Evolutionary conservation across 2,888 invertebrate species (phyloP).

Genomic region (Archips crataeganus): DNA sequence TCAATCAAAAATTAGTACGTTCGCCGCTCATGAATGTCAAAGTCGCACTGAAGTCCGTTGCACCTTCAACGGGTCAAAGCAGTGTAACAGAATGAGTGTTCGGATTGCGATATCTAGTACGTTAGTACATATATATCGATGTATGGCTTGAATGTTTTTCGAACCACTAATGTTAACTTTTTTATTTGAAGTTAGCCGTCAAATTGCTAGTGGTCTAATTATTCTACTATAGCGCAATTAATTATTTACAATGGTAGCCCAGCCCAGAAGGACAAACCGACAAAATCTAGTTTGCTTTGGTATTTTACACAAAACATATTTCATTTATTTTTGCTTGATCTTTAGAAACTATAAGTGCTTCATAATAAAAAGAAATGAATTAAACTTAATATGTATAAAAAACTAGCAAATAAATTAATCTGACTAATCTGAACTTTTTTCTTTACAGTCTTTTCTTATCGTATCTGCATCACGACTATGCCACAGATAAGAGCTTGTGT

Average conservation of each 20-base stretch:
- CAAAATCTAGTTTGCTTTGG: constrained; percentile 56
- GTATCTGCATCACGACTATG: constrained; percentile 6
- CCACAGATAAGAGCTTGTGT: constrained; percentile 19
- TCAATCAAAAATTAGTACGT: too few species aligned
- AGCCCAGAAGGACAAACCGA: constrained; percentile 49
- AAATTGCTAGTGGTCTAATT: not conserved
- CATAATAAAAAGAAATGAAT: not conserved
- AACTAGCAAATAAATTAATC: too few species aligned
- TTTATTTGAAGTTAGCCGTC: too few species aligned
- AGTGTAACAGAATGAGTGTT: too few species aligned
- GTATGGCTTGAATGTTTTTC: too few species aligned
- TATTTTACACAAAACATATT: not conserved
- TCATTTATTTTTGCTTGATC: not conserved
- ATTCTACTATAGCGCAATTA: constrained; percentile 19
- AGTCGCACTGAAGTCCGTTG: too few species aligned
- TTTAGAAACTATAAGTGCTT: not conserved
- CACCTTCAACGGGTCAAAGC: too few species aligned
- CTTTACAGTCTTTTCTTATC: not conserved
- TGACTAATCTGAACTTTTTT: not conserved
- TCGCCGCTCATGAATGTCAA: too few species aligned
- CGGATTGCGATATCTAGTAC: too few species aligned
- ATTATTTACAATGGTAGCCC: constrained; percentile 44
- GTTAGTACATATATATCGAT: too few species aligned
- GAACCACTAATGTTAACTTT: too few species aligned
- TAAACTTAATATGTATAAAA: too few species aligned